phyloP scores from a whole-genome alignment of 2,888 invertebrate genomes.

The Drosophila formosana region DNA sequence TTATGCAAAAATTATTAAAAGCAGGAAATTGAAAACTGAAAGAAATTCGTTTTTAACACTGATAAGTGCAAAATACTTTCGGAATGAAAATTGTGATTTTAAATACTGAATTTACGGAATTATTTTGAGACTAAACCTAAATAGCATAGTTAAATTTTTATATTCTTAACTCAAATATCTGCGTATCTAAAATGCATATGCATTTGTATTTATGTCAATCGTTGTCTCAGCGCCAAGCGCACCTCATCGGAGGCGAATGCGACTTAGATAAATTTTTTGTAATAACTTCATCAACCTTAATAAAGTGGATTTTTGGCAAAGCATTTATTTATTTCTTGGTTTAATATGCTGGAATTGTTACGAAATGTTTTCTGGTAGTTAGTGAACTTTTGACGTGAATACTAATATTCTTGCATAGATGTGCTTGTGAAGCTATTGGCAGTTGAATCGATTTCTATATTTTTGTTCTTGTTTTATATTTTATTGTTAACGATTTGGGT shows the following conservation, averaged over 20 bases:
- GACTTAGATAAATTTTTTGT: slow-evolving; percentile 58
- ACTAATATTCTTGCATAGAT: too few relatives aligned
- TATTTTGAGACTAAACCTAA: slow-evolving; percentile 67
- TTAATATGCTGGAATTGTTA: background rate
- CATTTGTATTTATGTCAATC: slow-evolving; percentile 58
- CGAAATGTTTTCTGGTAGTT: too few relatives aligned
- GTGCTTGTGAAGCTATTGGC: too few relatives aligned
- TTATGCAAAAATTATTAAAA: slow-evolving; percentile 4
- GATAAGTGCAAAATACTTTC: slow-evolving; percentile 62
- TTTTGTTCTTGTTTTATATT: too few relatives aligned
- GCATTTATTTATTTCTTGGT: slow-evolving; percentile 42
- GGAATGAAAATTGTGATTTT: slow-evolving; percentile 68
- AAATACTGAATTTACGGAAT: slow-evolving; percentile 67
- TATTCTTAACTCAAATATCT: slow-evolving; percentile 39
- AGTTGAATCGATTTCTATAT: too few relatives aligned
- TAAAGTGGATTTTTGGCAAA: slow-evolving; percentile 56
- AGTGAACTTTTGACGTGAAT: too few relatives aligned
- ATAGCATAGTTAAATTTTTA: slow-evolving; percentile 66
- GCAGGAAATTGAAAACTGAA: slow-evolving; percentile 14
- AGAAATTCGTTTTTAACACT: slow-evolving; percentile 45
- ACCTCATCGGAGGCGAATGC: slow-evolving; percentile 50
- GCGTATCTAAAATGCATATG: slow-evolving; percentile 35
- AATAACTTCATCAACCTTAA: slow-evolving; percentile 45
- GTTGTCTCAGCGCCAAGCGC: slow-evolving; percentile 67
- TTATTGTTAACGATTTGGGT: too few relatives aligned